Base-by-base conservation (phyloP, 2,797 vertebrate species). In the Coreius guichenoti region DNA sequence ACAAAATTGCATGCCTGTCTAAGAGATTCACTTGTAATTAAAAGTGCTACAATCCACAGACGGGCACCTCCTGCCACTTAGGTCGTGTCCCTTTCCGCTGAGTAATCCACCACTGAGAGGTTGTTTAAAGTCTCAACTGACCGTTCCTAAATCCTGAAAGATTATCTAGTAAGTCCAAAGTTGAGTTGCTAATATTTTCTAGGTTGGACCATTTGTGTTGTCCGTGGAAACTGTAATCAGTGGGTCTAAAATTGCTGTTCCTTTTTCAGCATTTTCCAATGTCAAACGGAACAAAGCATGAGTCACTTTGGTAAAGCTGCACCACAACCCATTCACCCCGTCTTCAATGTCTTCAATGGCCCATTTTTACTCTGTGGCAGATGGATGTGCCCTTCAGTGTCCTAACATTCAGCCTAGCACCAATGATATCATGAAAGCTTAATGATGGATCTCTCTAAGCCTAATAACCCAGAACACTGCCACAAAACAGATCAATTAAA, bases 121-220 rank as follows among this genome's bases (percentile, higher is more conserved):
- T 33, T 77, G 76, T 87, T 86, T 84, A 43, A 43, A 43, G 86
- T 86, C 83, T 74, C 43, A 85, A 79, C 31, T 68, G 69, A 74
- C 61, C 12, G 17, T 70, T 80, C 79, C 47, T 84, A 85, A 87
- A 85, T 70, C 88, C 65, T n/a, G 47, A 74, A 82, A 49, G 90
- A 88, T 89, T 90, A 85, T 80, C 67, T 51, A 88, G 67, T 74
- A 70, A 86, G 79, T 76, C 80, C 68, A 84, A 49, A 85, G 85
- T 81, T 70, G 54, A 65, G 67, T 81, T 88, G 82, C 79, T 86
- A 85, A 85, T 70, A 80, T 87, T 86, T 80, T 81, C 78, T 86
- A 72, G n/a, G 36, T 47, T 31, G 31, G 67, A 63, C 65, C 16
- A 36, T 43, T 54, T 51, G 47, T 68, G 23, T 11, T 70, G 17